Percentiles rank a stretch among this genome's conserved stretches.
Conservation (phyloP, 2,113 vertebrate species). For the Phalacrocorax carbo region DNA sequence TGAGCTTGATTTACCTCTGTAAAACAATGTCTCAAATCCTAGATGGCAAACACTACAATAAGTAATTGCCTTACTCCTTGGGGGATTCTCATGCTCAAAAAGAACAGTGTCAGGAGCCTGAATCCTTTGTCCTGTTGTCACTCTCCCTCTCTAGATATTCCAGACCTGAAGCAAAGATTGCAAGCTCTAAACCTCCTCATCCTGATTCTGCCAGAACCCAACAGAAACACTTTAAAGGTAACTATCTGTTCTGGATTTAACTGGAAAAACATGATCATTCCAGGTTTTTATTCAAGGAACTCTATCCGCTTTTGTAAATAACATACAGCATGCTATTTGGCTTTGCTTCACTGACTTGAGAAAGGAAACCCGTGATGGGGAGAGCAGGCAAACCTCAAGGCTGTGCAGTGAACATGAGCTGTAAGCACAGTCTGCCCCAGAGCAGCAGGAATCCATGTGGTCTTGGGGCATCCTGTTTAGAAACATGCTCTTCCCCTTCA, state of each 20-base stretch:
- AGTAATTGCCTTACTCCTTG: neutral
- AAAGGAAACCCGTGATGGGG: neutral
- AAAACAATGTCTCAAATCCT: neutral
- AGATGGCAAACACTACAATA: neutral
- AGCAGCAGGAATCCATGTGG: neutral
- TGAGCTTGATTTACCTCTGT: neutral
- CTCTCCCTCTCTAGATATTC: slow-evolving; percentile 74
- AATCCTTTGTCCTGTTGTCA: neutral
- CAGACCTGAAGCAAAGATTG: slow-evolving; percentile 85
- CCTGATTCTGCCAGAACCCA: slow-evolving; percentile 87
- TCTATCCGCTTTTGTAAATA: neutral
- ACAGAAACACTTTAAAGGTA: slow-evolving; percentile 91
- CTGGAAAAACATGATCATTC: neutral
- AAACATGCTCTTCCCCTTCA: neutral
- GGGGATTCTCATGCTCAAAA: neutral
- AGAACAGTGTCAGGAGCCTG: neutral
- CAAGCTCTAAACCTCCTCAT: slow-evolving; percentile 88
- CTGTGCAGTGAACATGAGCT: neutral
- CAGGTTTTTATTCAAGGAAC: neutral
- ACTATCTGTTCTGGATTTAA: neutral
- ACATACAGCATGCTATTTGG: neutral
- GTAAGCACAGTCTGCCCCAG: too few species aligned
- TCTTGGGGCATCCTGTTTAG: neutral
- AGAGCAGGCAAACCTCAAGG: neutral
- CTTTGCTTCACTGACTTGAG: neutral